Evolutionary conservation across 2,888 invertebrate species (phyloP), one percentile per base, ranked within the genome.

Genomic region (Acleris emargana): DNA sequence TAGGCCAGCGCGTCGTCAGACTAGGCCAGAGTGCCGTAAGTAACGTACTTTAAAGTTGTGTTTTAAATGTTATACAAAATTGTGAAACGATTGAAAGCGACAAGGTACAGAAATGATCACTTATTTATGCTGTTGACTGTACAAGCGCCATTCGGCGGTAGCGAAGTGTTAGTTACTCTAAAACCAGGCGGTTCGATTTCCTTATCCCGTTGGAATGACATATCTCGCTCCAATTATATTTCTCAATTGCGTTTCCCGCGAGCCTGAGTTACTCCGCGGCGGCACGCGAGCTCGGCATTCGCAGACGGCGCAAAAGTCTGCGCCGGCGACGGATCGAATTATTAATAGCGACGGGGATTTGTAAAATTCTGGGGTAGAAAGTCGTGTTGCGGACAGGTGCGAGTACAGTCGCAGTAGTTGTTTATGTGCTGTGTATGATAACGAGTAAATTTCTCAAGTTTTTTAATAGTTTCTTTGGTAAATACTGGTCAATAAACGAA

Each of bases 281-380:
- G 59, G 64, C 64, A 64, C 64, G 64, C 64, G 59, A 64, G 54
- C 59, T 57, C 25, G 49, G 25, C 58, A 59, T 38, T 20, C 58
- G 42, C 50, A 51, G 58, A n/a, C 55, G 25, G 22, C 22, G 45
- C 18, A 42, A 42, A 42, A 49, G 59, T 53, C 64, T 50, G 45
- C 43, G 20, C 50, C 54, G 50, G 45, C 45, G 57, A 45, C 57
- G n/a, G 58, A 59, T 53, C 17, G 43, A 28, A 43, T 50, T 64
- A 64, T 60, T 59, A 50, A 64, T 60, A 60, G 51, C 51, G 2
- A 17, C 25, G 25, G 42, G 42, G 54, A 43, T 43, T 50, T 45
- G 47, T 38, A 28, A 60, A 50, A 51, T 54, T 64, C 59, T 60
- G 54, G 59, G 50, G 54, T 53, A 60, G 38, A 38, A 38, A 38